Percentiles rank a stretch among this genome's conserved stretches.
These are phyloP conservation scores for Hepsetus odoe DNA, from an alignment of 2,113 vertebrate genomes.

Conservation along the genomic window DNA sequence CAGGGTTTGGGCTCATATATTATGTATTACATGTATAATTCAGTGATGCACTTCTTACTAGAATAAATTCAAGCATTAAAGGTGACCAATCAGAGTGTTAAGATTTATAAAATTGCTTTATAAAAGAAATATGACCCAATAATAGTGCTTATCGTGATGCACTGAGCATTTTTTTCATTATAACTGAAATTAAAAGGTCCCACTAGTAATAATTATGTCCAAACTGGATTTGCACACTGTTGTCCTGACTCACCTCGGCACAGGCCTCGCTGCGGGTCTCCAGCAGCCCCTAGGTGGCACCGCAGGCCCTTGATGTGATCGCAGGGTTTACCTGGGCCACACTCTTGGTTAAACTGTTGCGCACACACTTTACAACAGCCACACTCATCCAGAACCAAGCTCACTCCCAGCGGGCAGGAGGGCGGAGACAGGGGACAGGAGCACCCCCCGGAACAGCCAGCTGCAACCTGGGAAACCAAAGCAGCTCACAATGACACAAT, in stretches of 20 bases:
- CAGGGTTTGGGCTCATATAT: neutral
- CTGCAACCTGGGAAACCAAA: constrained; percentile 9
- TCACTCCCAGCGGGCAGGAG: constrained; percentile 68
- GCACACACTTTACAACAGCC: constrained; percentile 79
- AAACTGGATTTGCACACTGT: no score
- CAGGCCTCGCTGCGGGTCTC: constrained; percentile 67
- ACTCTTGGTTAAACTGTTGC: constrained; percentile 77
- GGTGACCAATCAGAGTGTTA: no score
- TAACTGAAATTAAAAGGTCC: neutral
- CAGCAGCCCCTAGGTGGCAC: constrained; percentile 74
- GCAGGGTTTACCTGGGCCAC: constrained; percentile 68
- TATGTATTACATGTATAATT: no score
- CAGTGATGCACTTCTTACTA: no score
- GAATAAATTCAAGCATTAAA: no score
- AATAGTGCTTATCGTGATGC: no score
- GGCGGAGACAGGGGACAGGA: constrained; percentile 61
- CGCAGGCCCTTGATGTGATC: constrained; percentile 80
- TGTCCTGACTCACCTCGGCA: constrained; percentile 68
- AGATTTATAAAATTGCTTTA: no score
- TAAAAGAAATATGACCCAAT: no score
- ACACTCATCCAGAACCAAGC: constrained; percentile 71
- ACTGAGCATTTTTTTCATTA: no score
- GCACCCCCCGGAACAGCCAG: constrained; percentile 57
- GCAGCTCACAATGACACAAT: constrained; percentile 51
- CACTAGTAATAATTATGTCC: neutral